Base-by-base conservation (phyloP, 2,113 vertebrate species). In the Climacteris rufus region DNA sequence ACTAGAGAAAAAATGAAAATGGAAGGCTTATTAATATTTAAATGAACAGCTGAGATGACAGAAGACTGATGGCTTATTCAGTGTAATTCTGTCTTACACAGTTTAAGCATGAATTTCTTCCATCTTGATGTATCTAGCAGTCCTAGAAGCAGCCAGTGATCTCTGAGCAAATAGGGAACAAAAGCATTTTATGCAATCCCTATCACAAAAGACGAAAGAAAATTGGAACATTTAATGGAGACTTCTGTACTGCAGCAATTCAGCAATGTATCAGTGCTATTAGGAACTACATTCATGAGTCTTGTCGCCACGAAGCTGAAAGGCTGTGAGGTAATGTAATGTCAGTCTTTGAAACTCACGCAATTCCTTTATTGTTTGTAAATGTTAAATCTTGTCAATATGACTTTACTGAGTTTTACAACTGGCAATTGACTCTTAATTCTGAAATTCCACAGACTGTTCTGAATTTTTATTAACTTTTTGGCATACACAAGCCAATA, bases 1-100 rank as follows among this genome's bases (percentile, higher is more conserved):
- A 99, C 99, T 99, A 87, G 75, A 57, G 85, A 39, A 54, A 80
- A 54, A 47, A 69, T 1, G 13, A 74, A 60, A 91, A 63, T 11
- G 5, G 57, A 68, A 84, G 23, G 39, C 24, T 96, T 75, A 91
- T 69, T 95, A 94, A 77, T 53, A 65, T 85, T 94, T 71, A 86
- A 65, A 69, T 30, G 12, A 89, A 53, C 21, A 95, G 47, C 30
- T 60, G 39, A 72, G 39, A 83, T 42, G 50, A 83, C 22, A 83
- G 65, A 72, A 63, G 12, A 82, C 74, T 72, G 35, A 28, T 86
- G 64, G 39, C 35, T 64, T 80, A 66, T 83, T 88, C 83, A 71
- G 18, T 52, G 5, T 17, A 77, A 77, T 50, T 79, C 53, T 56
- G 19, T 22, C 54, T 65, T 40, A 52, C 0, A 5, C 19, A 60